phyloP scores from a whole-genome alignment of 2,797 vertebrate genomes.

The Discoglossus pictus region DNA sequence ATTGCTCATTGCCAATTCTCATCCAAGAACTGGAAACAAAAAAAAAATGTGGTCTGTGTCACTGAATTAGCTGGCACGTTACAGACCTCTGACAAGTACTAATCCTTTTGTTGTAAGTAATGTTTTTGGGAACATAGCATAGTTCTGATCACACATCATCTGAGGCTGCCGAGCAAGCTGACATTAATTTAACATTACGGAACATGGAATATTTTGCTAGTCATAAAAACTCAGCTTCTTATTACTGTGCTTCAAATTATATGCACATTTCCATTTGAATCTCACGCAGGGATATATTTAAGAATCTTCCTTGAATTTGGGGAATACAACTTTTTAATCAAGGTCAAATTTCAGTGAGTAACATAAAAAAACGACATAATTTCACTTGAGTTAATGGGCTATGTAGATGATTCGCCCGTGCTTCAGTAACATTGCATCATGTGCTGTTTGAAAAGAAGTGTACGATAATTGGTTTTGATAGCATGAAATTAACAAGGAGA shows the following conservation, averaged over 20 bases:
- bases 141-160: constrained; percentile 61
- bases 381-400: constrained; percentile 48
- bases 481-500: constrained; percentile 69
- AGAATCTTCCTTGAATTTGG: constrained; percentile 48
- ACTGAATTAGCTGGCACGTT: neutral
- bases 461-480: constrained; percentile 65
- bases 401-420: constrained; percentile 27
- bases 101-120: constrained; percentile 5
- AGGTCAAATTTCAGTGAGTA: constrained; percentile 61
- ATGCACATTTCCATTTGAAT: constrained; percentile 67
- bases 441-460: constrained; percentile 59
- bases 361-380: constrained; percentile 53
- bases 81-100: constrained; percentile 5
- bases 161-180: constrained; percentile 60
- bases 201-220: constrained; percentile 57
- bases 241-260: constrained; percentile 66
- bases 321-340: constrained; percentile 64
- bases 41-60: neutral
- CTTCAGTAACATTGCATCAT: constrained; percentile 51
- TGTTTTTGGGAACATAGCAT: constrained; percentile 44
- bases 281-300: constrained; percentile 52
- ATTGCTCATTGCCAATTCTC: neutral
- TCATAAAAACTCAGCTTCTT: constrained; percentile 53
- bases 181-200: constrained; percentile 65
- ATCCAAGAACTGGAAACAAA: constrained; percentile 1